Evolutionary conservation across 2,113 vertebrate species (phyloP), one percentile per base, ranked within the genome.

Genomic region (Ifrita kowaldi): DNA sequence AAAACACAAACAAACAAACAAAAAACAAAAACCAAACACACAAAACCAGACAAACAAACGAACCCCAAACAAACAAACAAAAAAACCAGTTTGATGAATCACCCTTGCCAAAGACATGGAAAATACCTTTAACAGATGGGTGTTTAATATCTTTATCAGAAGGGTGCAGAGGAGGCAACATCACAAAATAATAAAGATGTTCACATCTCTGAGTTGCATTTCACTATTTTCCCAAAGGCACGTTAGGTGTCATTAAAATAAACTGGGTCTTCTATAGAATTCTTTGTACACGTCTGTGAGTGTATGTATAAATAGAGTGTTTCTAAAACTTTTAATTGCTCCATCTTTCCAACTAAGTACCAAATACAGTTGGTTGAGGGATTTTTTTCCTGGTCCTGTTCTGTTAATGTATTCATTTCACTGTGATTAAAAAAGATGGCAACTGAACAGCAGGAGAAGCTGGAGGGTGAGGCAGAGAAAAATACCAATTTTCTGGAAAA

Each of bases 171-270:
- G 30, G 16, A 63, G 5, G 21, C 6, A 79, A 46, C 5, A 53
- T 2, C 3, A 2, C 7, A 7, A 32, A 27, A 65, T 41, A 55
- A 19, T 10, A 46, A 50, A 16, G 8, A n/a, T 5, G 3, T 7
- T 64, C 4, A 1, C 13, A 10, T 39, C 7, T 84, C 53, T 69
- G 16, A 23, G 13, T 9, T 70, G 7, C 6, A 39, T 78, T 81
- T 69, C 20, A 49, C 12, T 6, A n/a, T 79, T 90, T 90, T 20
- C 15, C 8, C 30, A 75, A 82, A 70, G 11, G 2, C 12, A 2
- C 62, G 2, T 44, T 37, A 41, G 9, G 5, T 28, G 16, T 44
- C 23, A 50, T 1, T 81, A 65, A 47, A 59, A 76, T 22, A 46
- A 33, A 35, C 5, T 44, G 7, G 0, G 6, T 49, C 8, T 71